These are phyloP conservation scores for Homarus americanus DNA, from an alignment of 1,140 invertebrate species.

Conservation along the genomic window DNA sequence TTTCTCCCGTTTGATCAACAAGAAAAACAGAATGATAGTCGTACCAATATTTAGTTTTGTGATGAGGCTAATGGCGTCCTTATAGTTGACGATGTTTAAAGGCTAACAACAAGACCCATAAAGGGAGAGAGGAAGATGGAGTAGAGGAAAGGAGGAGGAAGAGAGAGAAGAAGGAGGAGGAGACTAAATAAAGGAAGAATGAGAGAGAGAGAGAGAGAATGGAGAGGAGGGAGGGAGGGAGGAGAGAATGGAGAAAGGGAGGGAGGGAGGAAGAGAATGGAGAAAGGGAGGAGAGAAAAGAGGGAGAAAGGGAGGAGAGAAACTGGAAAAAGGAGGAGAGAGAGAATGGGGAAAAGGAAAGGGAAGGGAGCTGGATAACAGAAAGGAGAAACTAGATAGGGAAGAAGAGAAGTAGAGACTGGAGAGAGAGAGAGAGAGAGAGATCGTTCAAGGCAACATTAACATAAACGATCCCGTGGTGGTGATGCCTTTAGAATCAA, in stretches of 20 bases:
- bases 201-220: background rate
- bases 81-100: no score
- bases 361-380: background rate
- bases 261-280: background rate
- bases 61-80: no score
- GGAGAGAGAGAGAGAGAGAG: background rate
- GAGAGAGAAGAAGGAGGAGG: background rate
- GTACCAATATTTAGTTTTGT: no score
- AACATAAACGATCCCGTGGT: constrained; percentile 45
- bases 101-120: no score
- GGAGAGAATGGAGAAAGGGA: background rate
- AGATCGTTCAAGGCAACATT: background rate
- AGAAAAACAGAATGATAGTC: no score
- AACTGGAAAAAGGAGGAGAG: no score
- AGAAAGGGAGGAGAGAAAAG: background rate
- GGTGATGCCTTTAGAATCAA: constrained; percentile 24
- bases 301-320: background rate
- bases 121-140: background rate
- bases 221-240: background rate
- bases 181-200: background rate
- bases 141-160: no score
- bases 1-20: no score
- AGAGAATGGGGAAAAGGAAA: background rate
- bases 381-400: background rate
- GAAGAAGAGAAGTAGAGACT: background rate